Evolutionary conservation across 2,888 invertebrate species (phyloP).

Genomic region (Rotaria socialis): DNA sequence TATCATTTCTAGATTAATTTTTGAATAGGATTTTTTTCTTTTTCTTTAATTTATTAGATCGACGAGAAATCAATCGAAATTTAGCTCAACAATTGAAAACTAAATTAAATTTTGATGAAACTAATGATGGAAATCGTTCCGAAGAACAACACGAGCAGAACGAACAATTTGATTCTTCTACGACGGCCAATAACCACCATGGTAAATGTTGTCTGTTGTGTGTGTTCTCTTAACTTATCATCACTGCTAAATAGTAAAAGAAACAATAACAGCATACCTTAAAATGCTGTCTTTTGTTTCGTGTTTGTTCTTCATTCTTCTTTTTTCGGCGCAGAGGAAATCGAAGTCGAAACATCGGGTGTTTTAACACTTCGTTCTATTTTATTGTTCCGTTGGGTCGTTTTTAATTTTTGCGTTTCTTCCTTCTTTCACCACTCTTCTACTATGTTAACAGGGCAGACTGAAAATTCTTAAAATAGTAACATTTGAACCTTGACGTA

Average conservation of each 20-base stretch:
- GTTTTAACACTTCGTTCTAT: not conserved
- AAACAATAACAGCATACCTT: not conserved
- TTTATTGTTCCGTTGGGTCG: not conserved
- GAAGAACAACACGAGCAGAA: slow-evolving; percentile 5
- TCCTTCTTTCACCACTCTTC: not conserved
- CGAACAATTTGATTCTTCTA: slow-evolving; percentile 1
- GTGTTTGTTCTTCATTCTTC: not conserved
- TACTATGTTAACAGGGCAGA: not conserved
- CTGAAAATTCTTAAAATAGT: not conserved
- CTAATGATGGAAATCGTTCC: not conserved
- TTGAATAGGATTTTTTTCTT: not conserved
- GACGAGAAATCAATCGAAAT: slow-evolving; percentile 20
- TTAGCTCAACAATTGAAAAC: slow-evolving; percentile 1
- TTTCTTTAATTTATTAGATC: not conserved
- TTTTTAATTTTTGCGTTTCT: not conserved
- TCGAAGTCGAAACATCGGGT: not conserved
- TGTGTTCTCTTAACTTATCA: not conserved
- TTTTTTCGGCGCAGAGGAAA: not conserved
- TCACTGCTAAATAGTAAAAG: not conserved
- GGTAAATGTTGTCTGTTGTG: slow-evolving; percentile 6
- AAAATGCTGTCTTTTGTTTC: not conserved
- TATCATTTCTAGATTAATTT: not conserved
- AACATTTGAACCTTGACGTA: not conserved
- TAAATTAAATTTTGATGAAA: not conserved
- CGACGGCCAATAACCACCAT: slow-evolving; percentile 31